Evolutionary conservation across 2,888 invertebrate species (phyloP).

Genomic region (Melinaea marsaeus): DNA sequence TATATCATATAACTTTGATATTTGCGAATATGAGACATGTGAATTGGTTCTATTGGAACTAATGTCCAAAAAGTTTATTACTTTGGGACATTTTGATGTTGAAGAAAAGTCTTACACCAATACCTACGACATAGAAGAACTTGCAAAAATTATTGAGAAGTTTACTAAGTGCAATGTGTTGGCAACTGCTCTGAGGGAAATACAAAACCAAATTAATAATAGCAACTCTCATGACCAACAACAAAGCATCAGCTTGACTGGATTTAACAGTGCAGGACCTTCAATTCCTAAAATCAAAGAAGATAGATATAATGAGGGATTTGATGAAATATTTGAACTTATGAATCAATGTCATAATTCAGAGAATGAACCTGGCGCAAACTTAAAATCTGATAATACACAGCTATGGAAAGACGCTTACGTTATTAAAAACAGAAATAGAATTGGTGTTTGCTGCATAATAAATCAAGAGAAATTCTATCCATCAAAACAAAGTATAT

Average conservation of each 20-base stretch:
- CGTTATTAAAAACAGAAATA: conserved; percentile 53
- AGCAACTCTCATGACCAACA: conserved; percentile 1
- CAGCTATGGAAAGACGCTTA: conserved; percentile 44
- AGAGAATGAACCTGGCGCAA: conserved; percentile 40
- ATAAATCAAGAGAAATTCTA: conserved; percentile 68
- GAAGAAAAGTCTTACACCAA: conserved; percentile 31
- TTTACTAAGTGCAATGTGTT: conserved; percentile 46
- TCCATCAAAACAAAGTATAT: conserved; percentile 56
- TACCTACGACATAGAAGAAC: conserved; percentile 43
- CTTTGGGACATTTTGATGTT: conserved; percentile 34
- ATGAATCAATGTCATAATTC: conserved; percentile 40
- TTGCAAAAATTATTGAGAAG: conserved; percentile 53
- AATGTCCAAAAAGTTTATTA: conserved; percentile 60
- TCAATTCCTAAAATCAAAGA: conserved; percentile 26
- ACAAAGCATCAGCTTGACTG: background rate
- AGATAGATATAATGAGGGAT: conserved; percentile 36
- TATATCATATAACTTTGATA: conserved; percentile 50
- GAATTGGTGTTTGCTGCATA: conserved; percentile 62
- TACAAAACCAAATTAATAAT: conserved; percentile 45
- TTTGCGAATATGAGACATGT: conserved; percentile 53
- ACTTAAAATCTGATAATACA: conserved; percentile 53
- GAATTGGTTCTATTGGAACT: conserved; percentile 62
- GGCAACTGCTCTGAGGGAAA: conserved; percentile 44
- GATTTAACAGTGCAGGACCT: background rate
- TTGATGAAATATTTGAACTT: conserved; percentile 45